Conservation (phyloP, 2,888 invertebrate genomes). For the Euzetes globulus region DNA sequence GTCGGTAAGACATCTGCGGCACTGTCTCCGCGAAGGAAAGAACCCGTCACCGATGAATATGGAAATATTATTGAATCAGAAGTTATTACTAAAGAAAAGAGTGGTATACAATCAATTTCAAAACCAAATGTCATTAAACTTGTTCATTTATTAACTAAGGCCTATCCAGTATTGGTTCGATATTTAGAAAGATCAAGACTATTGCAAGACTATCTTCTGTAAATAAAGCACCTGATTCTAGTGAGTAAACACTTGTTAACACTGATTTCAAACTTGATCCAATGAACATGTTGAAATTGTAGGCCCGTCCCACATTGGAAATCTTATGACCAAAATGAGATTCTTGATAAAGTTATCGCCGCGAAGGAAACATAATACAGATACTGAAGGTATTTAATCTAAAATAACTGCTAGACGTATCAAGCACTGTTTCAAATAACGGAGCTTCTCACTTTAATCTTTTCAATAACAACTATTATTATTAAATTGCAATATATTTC, state of each 20-base stretch:
- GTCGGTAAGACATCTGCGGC: background rate
- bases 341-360: background rate
- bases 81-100: too few relatives aligned
- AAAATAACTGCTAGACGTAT: too few relatives aligned
- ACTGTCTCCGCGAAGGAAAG: background rate
- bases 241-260: background rate
- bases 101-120: too few relatives aligned
- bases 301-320: background rate
- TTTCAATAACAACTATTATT: too few relatives aligned
- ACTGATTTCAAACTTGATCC: background rate
- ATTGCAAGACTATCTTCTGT: background rate
- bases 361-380: background rate
- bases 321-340: conserved; percentile 2
- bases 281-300: background rate
- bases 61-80: background rate
- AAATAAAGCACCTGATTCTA: background rate
- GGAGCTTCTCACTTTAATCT: too few relatives aligned
- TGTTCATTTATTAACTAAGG: background rate
- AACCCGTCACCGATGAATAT: background rate
- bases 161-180: background rate
- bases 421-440: too few relatives aligned
- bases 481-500: too few relatives aligned
- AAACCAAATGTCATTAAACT: too few relatives aligned
- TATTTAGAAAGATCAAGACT: conserved; percentile 15
- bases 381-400: background rate